Base-by-base conservation (phyloP, 2,797 vertebrate species). In the Spea hammondii region DNA sequence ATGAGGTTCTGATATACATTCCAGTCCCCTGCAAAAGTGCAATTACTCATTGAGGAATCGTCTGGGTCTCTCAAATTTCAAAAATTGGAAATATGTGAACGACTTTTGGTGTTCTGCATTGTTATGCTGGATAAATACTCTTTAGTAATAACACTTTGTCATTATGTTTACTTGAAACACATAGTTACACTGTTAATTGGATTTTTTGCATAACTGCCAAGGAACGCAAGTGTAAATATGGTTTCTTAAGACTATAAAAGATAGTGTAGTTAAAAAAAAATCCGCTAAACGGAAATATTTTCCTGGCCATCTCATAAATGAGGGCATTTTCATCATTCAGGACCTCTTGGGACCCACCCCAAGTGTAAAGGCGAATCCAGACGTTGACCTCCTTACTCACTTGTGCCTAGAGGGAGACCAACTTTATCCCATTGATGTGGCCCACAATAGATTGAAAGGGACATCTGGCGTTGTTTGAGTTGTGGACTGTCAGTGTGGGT, bases 131-230 rank as follows among this genome's bases (percentile, higher is more conserved):
- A 59, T 12, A 46, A 13, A 49, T 49, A 49, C 48, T 51, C 48
- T 46, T 32, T 69, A 51, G 49, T 51, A 69, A 50, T 69, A 69
- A 51, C 49, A 69, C 53, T 51, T 69, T 53, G 49, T 68, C 67
- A 51, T 69, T 46, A 69, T 53, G 67, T 69, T 69, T 17, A 69
- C 53, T 69, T 69, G 4, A 53, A n/a, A 53, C 17, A 49, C 67
- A 51, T 17, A 51, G 49, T 12, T 49, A 46, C 67, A 51, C 48
- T 51, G 14, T 53, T 69, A 69, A 53, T 69, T 69, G 67, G 67
- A 69, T 51, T 17, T 69, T 13, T 53, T n/a, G n/a, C 14, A 9
- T 53, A 17, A 14, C n/a, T 69, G 48, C 67, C 67, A 69, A 51
- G 8, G 8, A 53, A 14, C 13, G 14, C 13, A n/a, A 67, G 65